phyloP scores from a whole-genome alignment of 2,113 vertebrate genomes.

The Psephotus haematonotus region DNA sequence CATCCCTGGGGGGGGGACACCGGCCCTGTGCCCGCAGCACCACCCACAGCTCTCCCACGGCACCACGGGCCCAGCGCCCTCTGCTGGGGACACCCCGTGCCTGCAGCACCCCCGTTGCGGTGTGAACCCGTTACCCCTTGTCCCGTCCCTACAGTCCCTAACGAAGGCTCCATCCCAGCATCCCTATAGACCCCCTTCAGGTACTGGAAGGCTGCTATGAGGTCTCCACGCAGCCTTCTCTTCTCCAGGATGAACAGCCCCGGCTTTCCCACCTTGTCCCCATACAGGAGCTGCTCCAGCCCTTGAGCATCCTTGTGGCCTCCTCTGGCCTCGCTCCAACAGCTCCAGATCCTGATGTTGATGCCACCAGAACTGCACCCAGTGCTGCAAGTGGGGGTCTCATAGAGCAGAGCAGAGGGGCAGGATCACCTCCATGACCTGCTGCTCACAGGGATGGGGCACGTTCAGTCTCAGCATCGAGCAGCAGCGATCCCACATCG shows the following conservation, averaged over 20 bases:
- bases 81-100: neutral
- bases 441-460: neutral
- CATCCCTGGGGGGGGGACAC: neutral
- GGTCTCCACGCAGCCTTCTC: no score
- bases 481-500: accelerated
- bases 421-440: neutral
- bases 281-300: no score
- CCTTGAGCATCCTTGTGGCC: no score
- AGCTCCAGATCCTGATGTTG: neutral
- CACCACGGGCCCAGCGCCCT: neutral
- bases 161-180: no score
- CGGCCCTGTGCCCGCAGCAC: neutral
- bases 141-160: no score
- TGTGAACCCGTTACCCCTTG: no score
- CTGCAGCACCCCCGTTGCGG: neutral
- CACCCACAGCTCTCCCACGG: neutral
- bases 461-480: neutral
- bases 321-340: neutral
- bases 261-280: no score
- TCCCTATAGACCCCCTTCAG: no score
- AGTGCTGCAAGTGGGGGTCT: neutral
- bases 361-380: neutral
- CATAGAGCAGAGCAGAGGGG: neutral
- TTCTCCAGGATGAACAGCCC: no score
- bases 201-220: no score